Conservation (phyloP, 2,113 vertebrate species). For the Salminus brasiliensis region DNA sequence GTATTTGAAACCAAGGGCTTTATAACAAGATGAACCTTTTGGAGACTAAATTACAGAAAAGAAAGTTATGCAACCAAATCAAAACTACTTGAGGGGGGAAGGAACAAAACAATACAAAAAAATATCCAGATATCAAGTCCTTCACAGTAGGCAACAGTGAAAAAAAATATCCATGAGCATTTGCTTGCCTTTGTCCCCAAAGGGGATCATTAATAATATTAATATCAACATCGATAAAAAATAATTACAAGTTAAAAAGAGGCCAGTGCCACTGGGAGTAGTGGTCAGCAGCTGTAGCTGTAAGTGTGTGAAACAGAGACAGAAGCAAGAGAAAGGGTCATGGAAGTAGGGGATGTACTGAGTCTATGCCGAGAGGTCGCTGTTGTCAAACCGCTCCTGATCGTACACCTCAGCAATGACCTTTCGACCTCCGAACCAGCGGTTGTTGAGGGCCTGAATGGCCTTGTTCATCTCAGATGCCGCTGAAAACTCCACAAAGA, state of each 20-base stretch:
- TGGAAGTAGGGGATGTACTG: conserved; percentile 2
- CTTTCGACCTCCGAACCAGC: conserved; percentile 93
- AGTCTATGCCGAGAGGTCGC: conserved; percentile 88
- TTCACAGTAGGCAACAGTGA: conserved; percentile 60
- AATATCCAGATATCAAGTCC: conserved; percentile 49
- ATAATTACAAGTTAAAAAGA: conserved; percentile 68
- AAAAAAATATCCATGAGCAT: conserved; percentile 43
- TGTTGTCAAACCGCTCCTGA: conserved; percentile 90
- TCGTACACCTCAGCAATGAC: conserved; percentile 90
- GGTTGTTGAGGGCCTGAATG: conserved; percentile 90
- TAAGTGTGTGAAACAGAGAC: conserved; percentile 31
- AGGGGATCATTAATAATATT: conserved; percentile 66
- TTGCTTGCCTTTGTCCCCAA: conserved; percentile 53
- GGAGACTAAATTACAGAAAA: conserved; percentile 32
- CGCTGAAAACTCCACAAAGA: conserved; percentile 91
- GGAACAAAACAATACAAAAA: conserved; percentile 52
- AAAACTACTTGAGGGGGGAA: conserved; percentile 39
- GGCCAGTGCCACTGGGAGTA: conserved; percentile 50
- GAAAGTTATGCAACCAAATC: conserved; percentile 44
- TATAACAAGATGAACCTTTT: conserved; percentile 51
- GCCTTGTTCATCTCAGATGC: conserved; percentile 89
- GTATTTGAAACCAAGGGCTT: conserved; percentile 52
- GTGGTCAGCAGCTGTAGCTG: conserved; percentile 44
- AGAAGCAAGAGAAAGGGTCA: conserved; percentile 23
- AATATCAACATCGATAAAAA: conserved; percentile 69